A percentile compares a stretch with the other conserved stretches of the same genome.
Conservation (phyloP, 2,113 vertebrate genomes). For the Pluvianellus socialis region DNA sequence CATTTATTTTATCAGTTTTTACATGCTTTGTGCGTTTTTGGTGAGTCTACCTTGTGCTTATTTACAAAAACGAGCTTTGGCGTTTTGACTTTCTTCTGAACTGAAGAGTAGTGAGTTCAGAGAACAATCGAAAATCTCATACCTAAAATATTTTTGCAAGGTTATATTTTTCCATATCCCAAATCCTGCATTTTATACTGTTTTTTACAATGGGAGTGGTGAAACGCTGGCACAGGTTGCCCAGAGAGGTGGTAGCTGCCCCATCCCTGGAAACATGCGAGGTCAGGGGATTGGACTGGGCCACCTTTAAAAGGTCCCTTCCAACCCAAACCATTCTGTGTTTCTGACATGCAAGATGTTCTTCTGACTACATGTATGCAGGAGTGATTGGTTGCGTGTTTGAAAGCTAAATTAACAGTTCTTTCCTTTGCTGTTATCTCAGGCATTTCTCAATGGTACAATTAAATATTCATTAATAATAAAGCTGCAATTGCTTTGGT, state of each 20-base stretch:
- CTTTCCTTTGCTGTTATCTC: not conserved
- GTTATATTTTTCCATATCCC: not conserved
- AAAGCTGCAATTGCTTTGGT: not conserved
- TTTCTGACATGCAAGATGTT: not conserved
- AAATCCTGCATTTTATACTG: not conserved
- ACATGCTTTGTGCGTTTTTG: slow-evolving; percentile 99
- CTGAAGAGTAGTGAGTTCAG: not conserved
- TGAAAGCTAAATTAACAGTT: not conserved
- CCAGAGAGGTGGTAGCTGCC: not conserved
- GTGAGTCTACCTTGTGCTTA: slow-evolving; percentile 67
- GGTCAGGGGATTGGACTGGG: not conserved
- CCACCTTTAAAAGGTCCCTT: not conserved
- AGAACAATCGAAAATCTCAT: not conserved
- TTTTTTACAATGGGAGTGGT: not conserved
- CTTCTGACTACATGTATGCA: not conserved
- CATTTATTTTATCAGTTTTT: slow-evolving; percentile 98
- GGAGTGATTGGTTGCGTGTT: not conserved
- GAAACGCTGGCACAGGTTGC: not conserved
- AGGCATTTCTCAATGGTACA: not conserved
- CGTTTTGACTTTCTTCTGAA: not conserved
- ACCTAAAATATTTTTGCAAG: not conserved
- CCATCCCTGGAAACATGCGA: not conserved
- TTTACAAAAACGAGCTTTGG: not conserved
- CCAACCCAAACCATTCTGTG: not conserved
- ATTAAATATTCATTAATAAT: not conserved